Evolutionary conservation across 2,888 invertebrate genomes (phyloP).

Genomic region (Agrotis ipsilon): DNA sequence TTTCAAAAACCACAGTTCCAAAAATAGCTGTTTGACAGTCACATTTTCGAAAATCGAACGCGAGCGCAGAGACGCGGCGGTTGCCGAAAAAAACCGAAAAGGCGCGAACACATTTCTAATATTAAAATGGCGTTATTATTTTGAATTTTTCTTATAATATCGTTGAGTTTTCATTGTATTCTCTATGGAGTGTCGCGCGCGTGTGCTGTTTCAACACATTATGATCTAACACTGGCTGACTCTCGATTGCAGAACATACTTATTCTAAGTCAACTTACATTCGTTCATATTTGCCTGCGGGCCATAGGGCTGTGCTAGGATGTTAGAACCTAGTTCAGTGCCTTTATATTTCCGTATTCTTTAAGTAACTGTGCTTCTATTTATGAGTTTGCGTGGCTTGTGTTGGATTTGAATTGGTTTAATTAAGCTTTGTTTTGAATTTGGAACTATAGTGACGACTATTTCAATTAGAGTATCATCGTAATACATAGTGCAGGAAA

Average conservation of each 20-base stretch:
- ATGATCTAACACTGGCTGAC: conserved; percentile 91
- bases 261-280: conserved; percentile 92
- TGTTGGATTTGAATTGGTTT: conserved; percentile 38
- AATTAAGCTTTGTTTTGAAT: conserved; percentile 7
- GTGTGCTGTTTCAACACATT: conserved; percentile 91
- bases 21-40: conserved; percentile 71
- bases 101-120: conserved; percentile 70
- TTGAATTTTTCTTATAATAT: conserved; percentile 65
- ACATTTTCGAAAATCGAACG: conserved; percentile 73
- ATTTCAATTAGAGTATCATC: background rate
- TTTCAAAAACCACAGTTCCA: conserved; percentile 63
- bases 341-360: conserved; percentile 58
- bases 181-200: conserved; percentile 83
- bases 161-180: conserved; percentile 83
- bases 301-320: conserved; percentile 88
- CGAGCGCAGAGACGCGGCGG: conserved; percentile 52
- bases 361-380: conserved; percentile 52
- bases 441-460: background rate
- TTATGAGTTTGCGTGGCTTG: conserved; percentile 38
- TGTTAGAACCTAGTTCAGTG: conserved; percentile 74
- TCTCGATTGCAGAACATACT: conserved; percentile 91
- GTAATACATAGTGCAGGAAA: background rate
- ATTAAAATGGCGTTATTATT: conserved; percentile 63
- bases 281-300: conserved; percentile 91
- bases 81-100: conserved; percentile 64